phyloP scores from a whole-genome alignment of 2,113 vertebrate species.

The Rhabdomys dilectus region DNA sequence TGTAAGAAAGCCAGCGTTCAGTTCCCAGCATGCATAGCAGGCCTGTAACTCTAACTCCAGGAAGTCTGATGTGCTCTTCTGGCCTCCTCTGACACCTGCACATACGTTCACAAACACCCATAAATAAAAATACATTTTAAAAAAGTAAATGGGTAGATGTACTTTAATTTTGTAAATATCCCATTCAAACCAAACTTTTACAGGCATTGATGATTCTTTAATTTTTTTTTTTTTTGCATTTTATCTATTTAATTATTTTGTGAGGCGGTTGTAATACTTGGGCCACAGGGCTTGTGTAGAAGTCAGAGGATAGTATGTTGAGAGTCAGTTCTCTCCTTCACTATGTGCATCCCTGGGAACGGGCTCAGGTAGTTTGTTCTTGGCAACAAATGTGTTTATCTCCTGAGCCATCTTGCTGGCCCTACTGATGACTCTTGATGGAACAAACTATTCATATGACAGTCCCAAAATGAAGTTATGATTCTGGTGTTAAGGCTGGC shows the following conservation, averaged over 20 bases:
- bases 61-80: background rate
- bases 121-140: background rate
- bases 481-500: constrained; percentile 50
- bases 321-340: background rate
- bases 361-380: too few relatives aligned
- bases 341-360: background rate
- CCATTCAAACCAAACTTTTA: constrained; percentile 4
- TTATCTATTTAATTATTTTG: background rate
- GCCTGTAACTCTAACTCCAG: background rate
- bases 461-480: background rate
- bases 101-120: background rate
- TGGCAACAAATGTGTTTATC: background rate
- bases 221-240: background rate
- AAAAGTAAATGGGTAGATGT: background rate
- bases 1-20: background rate
- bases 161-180: constrained; percentile 9
- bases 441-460: background rate
- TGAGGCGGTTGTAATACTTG: background rate
- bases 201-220: background rate
- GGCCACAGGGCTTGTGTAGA: background rate
- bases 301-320: background rate
- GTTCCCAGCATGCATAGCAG: background rate
- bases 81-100: background rate
- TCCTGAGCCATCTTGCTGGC: background rate
- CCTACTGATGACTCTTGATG: background rate